phyloP scores from a whole-genome alignment of 2,797 vertebrate species.

The Syngnathus acus region DNA sequence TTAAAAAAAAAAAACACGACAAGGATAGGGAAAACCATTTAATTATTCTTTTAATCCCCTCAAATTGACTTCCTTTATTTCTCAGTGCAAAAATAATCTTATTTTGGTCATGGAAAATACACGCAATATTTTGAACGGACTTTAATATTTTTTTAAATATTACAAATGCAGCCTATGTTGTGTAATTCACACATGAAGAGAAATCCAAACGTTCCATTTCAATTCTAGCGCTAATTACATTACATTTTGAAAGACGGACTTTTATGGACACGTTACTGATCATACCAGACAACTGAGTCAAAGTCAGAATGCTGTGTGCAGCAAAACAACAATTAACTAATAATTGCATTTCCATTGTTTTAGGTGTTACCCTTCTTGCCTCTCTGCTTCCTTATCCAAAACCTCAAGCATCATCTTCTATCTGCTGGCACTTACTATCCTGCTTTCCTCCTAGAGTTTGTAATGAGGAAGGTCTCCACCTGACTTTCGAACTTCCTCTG shows the following conservation, averaged over 20 bases:
- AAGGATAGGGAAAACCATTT: neutral
- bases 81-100: neutral
- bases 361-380: neutral
- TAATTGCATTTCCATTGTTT: neutral
- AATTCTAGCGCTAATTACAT: too few relatives aligned
- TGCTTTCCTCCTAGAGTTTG: neutral
- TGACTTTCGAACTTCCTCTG: constrained; percentile 1
- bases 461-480: constrained; percentile 23
- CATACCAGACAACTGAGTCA: too few relatives aligned
- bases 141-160: neutral
- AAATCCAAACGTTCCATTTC: neutral
- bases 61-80: neutral
- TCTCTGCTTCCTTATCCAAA: neutral
- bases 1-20: constrained; percentile 16
- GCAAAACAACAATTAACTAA: neutral
- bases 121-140: neutral
- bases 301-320: too few relatives aligned
- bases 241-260: too few relatives aligned
- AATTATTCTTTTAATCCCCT: neutral
- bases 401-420: neutral
- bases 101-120: neutral
- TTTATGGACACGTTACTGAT: too few relatives aligned
- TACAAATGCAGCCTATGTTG: neutral
- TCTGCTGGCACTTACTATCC: neutral
- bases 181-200: neutral